Evolutionary conservation across 2,113 vertebrate genomes (phyloP), one percentile per base, ranked within the genome.

Genomic region (Macaca nemestrina): DNA sequence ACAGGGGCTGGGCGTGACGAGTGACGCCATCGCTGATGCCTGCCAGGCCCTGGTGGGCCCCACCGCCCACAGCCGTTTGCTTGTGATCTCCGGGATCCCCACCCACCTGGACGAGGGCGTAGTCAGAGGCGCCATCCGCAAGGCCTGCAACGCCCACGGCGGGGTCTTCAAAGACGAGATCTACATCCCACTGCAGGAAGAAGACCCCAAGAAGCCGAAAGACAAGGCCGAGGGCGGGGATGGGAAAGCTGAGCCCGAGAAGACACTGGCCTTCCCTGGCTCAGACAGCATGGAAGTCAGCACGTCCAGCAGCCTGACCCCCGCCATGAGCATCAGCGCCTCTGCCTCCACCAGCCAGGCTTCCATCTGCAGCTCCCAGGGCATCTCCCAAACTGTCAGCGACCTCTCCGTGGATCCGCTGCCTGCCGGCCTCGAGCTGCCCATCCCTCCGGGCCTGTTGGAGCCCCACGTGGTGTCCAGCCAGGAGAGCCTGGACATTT

Each of bases 151-250:
- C 0, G 99, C 99, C 1, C 99, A 99, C 0, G 99, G 99, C 0
- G 99, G 99, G 0, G 99, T 99, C 96, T 99, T 99, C 98, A 99
- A 99, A 95, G 99, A 99, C 1, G 99, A 99, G 98, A 99, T 99
- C 97, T 99, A 99, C 97, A 99, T 99, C 94, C 99, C 99, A 1
- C 27, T 99, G 95, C 99, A 99, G 98, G 99, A 99, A 0, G 99
- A 99, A 72, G 99, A 99, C 32, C 99, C 99, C 11, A 99, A 99
- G 96, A 99, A 99, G 97, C 55, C 97, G 4, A 99, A 99, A 98
- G 98, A 98, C 61, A 99, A 99, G 94, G 98, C 98, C 0, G 99
- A 99, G n/a, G 98, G 98, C 1, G 97, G 98, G 0, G 99, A 99
- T 18, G 98, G 98, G 72, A 99, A 99, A 97, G 97, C 94, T 0